Conservation (phyloP, 2,113 vertebrate genomes). For the Bubo blakistoni region DNA sequence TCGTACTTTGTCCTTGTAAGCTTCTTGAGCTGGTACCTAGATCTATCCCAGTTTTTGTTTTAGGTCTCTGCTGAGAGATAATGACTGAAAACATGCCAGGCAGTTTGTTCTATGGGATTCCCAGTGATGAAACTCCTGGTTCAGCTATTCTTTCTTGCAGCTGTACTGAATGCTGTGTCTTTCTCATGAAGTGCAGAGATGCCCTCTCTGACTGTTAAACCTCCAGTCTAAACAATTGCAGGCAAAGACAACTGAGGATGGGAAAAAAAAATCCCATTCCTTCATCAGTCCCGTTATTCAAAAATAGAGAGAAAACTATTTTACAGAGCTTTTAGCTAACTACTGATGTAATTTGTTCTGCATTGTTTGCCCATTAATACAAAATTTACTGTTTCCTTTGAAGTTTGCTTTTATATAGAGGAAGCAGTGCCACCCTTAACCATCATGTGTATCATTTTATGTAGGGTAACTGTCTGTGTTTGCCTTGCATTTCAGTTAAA, state of each 20-base stretch:
- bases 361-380: conserved; percentile 65
- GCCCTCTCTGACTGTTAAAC: conserved; percentile 14
- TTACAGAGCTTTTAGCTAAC: conserved; percentile 63
- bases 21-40: background rate
- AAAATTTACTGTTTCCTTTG: conserved; percentile 65
- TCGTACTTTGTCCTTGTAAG: background rate
- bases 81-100: background rate
- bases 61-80: background rate
- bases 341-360: conserved; percentile 68
- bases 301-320: conserved; percentile 58
- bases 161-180: background rate
- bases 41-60: background rate
- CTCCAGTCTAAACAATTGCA: conserved; percentile 32
- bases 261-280: background rate
- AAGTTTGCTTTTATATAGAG: conserved; percentile 61
- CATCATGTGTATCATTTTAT: conserved; percentile 12
- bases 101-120: background rate
- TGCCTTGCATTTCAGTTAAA: conserved; percentile 14
- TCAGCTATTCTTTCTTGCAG: conserved; percentile 1
- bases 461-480: conserved; percentile 10
- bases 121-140: background rate
- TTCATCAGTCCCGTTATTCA: conserved; percentile 46
- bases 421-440: conserved; percentile 44
- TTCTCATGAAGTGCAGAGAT: background rate
- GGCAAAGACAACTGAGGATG: background rate